Evolutionary conservation across 1,140 invertebrate species (phyloP).

Genomic region (Cydia fagiglandana): DNA sequence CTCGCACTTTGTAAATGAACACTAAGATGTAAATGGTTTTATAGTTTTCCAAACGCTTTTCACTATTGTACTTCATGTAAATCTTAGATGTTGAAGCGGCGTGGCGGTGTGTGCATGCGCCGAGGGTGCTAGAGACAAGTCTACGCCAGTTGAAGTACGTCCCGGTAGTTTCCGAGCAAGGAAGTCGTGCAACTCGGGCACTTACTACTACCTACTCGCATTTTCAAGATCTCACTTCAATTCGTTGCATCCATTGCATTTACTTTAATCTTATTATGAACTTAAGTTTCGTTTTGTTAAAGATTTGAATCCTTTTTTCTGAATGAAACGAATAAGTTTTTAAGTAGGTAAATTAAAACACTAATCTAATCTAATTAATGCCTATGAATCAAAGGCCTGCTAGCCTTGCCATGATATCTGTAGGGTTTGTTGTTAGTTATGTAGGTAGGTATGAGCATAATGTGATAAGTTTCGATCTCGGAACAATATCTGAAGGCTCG

Average conservation of each 20-base stretch:
- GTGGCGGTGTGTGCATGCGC: slow-evolving; percentile 38
- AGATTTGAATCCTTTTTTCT: slow-evolving; percentile 1
- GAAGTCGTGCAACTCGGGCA: slow-evolving; percentile 40
- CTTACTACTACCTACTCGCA: slow-evolving; percentile 37
- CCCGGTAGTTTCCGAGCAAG: slow-evolving; percentile 29
- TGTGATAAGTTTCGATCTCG: too few species aligned
- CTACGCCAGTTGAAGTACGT: slow-evolving; percentile 39
- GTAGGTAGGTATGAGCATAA: too few species aligned
- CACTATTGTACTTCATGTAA: background rate
- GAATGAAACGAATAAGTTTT: too few species aligned
- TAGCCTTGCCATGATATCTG: too few species aligned
- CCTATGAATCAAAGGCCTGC: too few species aligned
- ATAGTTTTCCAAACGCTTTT: background rate
- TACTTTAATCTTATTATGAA: background rate
- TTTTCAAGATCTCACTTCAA: slow-evolving; percentile 24
- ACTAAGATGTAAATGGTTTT: too few species aligned
- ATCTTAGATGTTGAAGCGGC: background rate
- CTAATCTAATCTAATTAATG: too few species aligned
- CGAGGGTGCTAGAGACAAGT: slow-evolving; percentile 40
- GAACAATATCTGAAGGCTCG: too few species aligned
- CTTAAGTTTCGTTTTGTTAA: too few species aligned
- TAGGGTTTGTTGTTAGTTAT: too few species aligned
- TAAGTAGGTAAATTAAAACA: too few species aligned
- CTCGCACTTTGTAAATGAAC: background rate
- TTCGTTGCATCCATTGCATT: slow-evolving; percentile 4